Conservation (phyloP, 2,113 vertebrate species). For the Atherinomorus stipes region DNA sequence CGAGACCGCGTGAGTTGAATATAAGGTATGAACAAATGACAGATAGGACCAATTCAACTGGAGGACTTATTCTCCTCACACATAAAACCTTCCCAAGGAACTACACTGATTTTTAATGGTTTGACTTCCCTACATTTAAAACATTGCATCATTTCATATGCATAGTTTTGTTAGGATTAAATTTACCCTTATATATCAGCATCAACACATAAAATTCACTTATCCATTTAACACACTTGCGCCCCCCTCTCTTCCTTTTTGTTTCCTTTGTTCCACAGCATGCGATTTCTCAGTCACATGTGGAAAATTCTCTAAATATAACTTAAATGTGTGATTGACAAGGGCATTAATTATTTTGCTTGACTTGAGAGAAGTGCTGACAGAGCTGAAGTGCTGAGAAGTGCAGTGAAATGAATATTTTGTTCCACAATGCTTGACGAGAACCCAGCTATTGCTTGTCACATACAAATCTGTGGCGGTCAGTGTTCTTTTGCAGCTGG, state of each 20-base stretch:
- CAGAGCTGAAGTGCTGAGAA: constrained; percentile 26
- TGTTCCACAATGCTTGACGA: constrained; percentile 34
- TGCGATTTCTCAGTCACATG: constrained; percentile 13
- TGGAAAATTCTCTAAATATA: constrained; percentile 17
- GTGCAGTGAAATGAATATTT: constrained; percentile 29
- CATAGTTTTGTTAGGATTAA: constrained; percentile 13
- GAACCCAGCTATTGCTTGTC: constrained; percentile 26
- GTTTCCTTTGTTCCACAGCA: constrained; percentile 3
- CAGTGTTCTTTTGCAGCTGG: constrained; percentile 7
- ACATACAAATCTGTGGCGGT: constrained; percentile 13
- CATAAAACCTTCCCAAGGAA: constrained; percentile 41
- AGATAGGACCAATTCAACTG: too few relatives aligned
- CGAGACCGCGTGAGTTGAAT: neutral
- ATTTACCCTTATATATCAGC: neutral
- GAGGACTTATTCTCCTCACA: too few relatives aligned
- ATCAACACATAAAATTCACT: neutral
- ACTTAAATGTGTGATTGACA: constrained; percentile 42
- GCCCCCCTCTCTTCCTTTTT: neutral
- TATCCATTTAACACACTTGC: neutral
- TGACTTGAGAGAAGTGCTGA: constrained; percentile 30
- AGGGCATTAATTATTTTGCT: constrained; percentile 45
- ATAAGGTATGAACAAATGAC: too few relatives aligned
- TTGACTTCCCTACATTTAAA: constrained; percentile 59
- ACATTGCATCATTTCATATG: constrained; percentile 24
- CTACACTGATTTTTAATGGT: constrained; percentile 57